Base-by-base conservation (phyloP, 2,797 vertebrate genomes). In the Champsocephalus esox region DNA sequence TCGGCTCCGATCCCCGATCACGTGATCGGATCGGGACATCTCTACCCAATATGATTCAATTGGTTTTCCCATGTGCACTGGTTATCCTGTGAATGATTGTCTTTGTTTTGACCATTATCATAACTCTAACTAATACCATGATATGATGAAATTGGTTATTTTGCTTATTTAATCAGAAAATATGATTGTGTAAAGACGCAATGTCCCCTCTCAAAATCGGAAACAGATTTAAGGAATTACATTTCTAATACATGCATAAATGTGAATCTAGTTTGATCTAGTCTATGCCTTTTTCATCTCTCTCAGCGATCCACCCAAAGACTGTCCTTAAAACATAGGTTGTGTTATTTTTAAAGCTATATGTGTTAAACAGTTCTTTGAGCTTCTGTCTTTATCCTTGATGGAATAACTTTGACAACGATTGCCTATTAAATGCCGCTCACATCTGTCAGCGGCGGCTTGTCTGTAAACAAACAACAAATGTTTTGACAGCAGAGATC, bases 401-500 rank as follows among this genome's bases (percentile, higher is more conserved):
- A 54, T 68, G 34, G 56, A 87, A 75, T 66, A 82, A 65, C 21
- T 81, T 66, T 58, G 63, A 77, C 62, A 63, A 50, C 58, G 61
- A 82, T 75, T 70, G 59, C 75, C 77, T 82, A 86, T 89, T 85
- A 87, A 90, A 89, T 68, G 76, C 68, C 11, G 77, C 75, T 85
- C 80, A 75, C 84, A 77, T 90, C 80, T 75, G 83, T 87, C 79
- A 85, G 80, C 17, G 14, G 44, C 59, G 60, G 82, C 83, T 77
- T 69, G 80, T 80, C 80, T 75, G 81, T 77, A 87, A 84, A 90
- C 77, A 92, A 88, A 87, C 80, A 19, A 19, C 19, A 19, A 19
- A 69, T 83, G 77, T 86, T 87, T 89, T 89, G 89, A 91, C 86
- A 87, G 86, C 68, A 73, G 56, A 75, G 77, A 91, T 84, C 72